Percentiles rank a stretch among this genome's conserved stretches.
These are phyloP conservation scores for Archips crataeganus DNA, from an alignment of 2,888 invertebrate genomes.

Conservation along the genomic window DNA sequence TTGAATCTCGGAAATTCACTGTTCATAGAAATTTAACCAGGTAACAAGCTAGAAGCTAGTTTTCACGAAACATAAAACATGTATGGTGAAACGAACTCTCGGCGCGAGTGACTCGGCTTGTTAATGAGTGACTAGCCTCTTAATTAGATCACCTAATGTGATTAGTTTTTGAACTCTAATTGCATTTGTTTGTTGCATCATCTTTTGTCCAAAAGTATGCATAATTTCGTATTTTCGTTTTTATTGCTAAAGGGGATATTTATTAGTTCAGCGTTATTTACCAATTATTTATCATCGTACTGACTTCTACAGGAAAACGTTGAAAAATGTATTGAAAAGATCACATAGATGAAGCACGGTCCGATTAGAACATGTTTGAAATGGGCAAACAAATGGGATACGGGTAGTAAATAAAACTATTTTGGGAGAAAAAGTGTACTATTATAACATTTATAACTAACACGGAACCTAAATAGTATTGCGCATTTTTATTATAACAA, in stretches of 20 bases:
- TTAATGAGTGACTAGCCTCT: slow-evolving; percentile 3
- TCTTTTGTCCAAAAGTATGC: neutral
- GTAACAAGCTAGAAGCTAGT: neutral
- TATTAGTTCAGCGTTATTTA: neutral
- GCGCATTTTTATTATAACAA: too few species aligned
- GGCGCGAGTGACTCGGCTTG: neutral
- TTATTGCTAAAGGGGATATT: neutral
- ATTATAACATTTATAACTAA: too few species aligned
- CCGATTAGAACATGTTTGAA: too few species aligned
- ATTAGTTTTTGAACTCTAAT: neutral
- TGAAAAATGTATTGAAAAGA: too few species aligned
- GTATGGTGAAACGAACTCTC: neutral
- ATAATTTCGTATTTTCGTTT: neutral
- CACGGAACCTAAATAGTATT: too few species aligned
- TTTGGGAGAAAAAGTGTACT: too few species aligned
- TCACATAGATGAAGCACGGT: too few species aligned
- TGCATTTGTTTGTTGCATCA: neutral
- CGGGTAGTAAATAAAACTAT: too few species aligned
- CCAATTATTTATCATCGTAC: neutral
- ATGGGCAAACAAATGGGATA: too few species aligned
- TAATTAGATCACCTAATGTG: slow-evolving; percentile 13
- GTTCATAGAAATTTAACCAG: slow-evolving; percentile 6
- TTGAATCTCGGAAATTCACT: neutral
- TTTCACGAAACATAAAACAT: slow-evolving; percentile 2
- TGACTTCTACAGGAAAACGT: too few species aligned